These are phyloP conservation scores for Oligia strigilis DNA, from an alignment of 2,888 invertebrate species.

Conservation along the genomic window DNA sequence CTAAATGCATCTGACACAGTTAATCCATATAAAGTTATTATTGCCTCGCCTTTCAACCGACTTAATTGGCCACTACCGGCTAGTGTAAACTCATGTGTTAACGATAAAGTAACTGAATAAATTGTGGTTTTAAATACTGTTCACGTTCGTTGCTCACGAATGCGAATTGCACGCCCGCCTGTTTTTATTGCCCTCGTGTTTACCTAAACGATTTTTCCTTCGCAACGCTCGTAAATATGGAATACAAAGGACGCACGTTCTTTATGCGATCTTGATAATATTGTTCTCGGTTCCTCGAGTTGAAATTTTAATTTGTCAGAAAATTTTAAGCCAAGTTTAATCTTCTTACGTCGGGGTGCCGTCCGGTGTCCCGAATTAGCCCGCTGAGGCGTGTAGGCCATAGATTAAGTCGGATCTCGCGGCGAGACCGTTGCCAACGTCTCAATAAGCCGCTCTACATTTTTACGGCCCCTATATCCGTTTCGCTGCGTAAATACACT, in stretches of 20 bases:
- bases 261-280: conserved; percentile 84
- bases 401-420: conserved; percentile 83
- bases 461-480: conserved; percentile 89
- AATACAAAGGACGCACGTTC: conserved; percentile 80
- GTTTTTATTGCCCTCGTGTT: conserved; percentile 82
- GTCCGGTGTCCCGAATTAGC: conserved; percentile 79
- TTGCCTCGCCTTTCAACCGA: conserved; percentile 83
- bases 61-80: conserved; percentile 86
- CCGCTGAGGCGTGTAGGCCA: conserved; percentile 76
- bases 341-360: conserved; percentile 73
- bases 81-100: conserved; percentile 84
- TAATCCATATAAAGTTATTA: conserved; percentile 88
- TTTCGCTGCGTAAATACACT: conserved; percentile 89
- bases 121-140: conserved; percentile 81
- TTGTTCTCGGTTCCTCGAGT: conserved; percentile 77
- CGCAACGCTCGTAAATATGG: conserved; percentile 78
- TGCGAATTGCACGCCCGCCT: conserved; percentile 78
- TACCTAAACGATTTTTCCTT: conserved; percentile 83
- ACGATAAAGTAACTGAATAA: conserved; percentile 85
- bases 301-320: conserved; percentile 84
- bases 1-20: conserved; percentile 86
- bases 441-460: conserved; percentile 88
- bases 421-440: conserved; percentile 85
- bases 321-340: conserved; percentile 77
- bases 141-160: conserved; percentile 79